Evolutionary conservation across 2,888 invertebrate genomes (phyloP).

Genomic region (Diadegma fenestrale): DNA sequence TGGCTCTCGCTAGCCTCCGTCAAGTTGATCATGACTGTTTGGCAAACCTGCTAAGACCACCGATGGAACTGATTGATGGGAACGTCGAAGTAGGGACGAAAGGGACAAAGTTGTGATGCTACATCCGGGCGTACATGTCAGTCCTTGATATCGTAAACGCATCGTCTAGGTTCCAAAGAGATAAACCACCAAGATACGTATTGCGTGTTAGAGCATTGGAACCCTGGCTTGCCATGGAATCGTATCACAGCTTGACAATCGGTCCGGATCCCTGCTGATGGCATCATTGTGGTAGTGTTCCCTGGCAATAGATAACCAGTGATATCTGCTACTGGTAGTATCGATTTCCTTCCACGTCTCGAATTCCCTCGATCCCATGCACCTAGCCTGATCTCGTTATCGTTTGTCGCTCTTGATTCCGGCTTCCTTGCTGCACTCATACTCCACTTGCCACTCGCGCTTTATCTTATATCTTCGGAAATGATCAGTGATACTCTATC

Average conservation of each 20-base stretch:
- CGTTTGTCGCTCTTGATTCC: slow-evolving; percentile 61
- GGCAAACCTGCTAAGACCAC: slow-evolving; percentile 69
- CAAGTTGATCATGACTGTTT: slow-evolving; percentile 58
- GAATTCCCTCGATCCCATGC: slow-evolving; percentile 12
- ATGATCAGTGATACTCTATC: slow-evolving; percentile 51
- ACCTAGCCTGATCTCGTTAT: slow-evolving; percentile 51
- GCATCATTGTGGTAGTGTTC: slow-evolving; percentile 13
- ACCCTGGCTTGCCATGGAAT: slow-evolving; percentile 53
- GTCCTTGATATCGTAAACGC: slow-evolving; percentile 46
- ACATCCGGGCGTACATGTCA: slow-evolving; percentile 40
- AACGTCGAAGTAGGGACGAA: slow-evolving; percentile 64
- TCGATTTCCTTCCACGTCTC: slow-evolving; percentile 53
- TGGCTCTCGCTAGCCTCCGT: slow-evolving; percentile 67
- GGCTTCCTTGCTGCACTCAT: slow-evolving; percentile 42
- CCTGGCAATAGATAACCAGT: slow-evolving; percentile 30
- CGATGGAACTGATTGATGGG: slow-evolving; percentile 64
- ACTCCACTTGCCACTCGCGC: slow-evolving; percentile 5
- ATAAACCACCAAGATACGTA: slow-evolving; percentile 17
- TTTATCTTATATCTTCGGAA: slow-evolving; percentile 31
- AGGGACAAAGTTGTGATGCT: slow-evolving; percentile 56
- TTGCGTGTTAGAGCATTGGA: slow-evolving; percentile 53
- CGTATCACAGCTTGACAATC: slow-evolving; percentile 59
- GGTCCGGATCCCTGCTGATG: slow-evolving; percentile 28
- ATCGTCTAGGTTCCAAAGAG: slow-evolving; percentile 20
- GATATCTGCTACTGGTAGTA: slow-evolving; percentile 55